A percentile compares a stretch with the other conserved stretches of the same genome.
Evolutionary conservation across 2,888 invertebrate species (phyloP).

Genomic region (Cheilosia scutellata): DNA sequence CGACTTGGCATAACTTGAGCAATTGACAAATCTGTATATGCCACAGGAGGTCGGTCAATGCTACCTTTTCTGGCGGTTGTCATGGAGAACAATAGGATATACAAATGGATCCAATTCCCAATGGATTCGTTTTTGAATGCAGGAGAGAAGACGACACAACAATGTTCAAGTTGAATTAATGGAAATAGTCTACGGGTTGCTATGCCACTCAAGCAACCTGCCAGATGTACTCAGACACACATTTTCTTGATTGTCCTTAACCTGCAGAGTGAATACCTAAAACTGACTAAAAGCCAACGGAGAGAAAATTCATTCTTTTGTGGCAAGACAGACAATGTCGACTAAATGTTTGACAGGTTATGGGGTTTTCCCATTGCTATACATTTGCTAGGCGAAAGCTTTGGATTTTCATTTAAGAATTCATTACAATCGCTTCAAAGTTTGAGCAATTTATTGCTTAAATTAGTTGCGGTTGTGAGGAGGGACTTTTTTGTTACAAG

Average conservation of each 20-base stretch:
- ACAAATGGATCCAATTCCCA: conserved; percentile 56
- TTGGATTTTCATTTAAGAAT: conserved; percentile 7
- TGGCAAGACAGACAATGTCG: background rate
- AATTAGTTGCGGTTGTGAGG: too few relatives aligned
- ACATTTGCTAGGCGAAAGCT: background rate
- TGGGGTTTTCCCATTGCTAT: background rate
- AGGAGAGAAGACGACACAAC: conserved; percentile 34
- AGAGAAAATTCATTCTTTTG: conserved; percentile 25
- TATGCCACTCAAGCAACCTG: conserved; percentile 8
- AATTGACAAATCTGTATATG: conserved; percentile 48
- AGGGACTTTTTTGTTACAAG: too few relatives aligned
- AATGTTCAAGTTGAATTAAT: conserved; percentile 51
- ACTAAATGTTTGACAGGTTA: conserved; percentile 12
- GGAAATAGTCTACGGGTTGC: conserved; percentile 56
- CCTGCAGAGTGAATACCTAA: conserved; percentile 10
- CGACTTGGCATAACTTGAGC: conserved; percentile 42
- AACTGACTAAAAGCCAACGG: conserved; percentile 15
- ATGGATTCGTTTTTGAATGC: conserved; percentile 47
- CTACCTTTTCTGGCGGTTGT: conserved; percentile 29
- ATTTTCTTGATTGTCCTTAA: background rate
- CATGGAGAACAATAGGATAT: conserved; percentile 43
- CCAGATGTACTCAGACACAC: background rate
- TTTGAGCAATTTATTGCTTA: too few relatives aligned
- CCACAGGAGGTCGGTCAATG: conserved; percentile 14
- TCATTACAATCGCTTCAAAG: background rate